Evolutionary conservation across 2,888 invertebrate genomes (phyloP).

Genomic region (Habrosyne pyritoides): DNA sequence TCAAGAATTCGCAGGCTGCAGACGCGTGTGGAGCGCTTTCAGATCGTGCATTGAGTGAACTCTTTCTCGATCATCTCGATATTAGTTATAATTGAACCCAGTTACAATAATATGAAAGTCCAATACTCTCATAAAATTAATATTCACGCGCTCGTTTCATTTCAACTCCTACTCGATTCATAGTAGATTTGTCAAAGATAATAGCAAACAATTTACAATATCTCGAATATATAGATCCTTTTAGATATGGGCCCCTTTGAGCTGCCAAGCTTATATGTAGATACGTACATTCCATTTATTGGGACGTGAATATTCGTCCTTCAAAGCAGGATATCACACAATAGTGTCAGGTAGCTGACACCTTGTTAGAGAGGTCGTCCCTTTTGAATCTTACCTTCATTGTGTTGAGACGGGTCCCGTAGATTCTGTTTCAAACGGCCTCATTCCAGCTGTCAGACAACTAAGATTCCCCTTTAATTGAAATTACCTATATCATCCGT

Average conservation of each 20-base stretch:
- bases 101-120: constrained; percentile 4
- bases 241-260: constrained; percentile 40
- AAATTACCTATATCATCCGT: constrained; percentile 43
- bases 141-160: constrained; percentile 17
- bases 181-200: constrained; percentile 28
- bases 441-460: constrained; percentile 51
- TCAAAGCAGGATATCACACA: constrained; percentile 67
- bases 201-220: constrained; percentile 40
- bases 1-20: not conserved
- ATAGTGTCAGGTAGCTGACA: constrained; percentile 78
- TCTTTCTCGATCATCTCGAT: not conserved
- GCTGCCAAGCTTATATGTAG: constrained; percentile 30
- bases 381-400: constrained; percentile 68
- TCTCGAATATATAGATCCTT: constrained; percentile 41
- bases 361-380: constrained; percentile 72
- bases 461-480: constrained; percentile 59
- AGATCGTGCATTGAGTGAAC: not conserved
- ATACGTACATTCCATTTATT: constrained; percentile 57
- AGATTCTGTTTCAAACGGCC: constrained; percentile 68
- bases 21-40: not conserved
- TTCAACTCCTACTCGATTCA: constrained; percentile 28
- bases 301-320: constrained; percentile 69
- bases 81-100: not conserved
- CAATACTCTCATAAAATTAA: not conserved
- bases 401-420: constrained; percentile 67